phyloP scores from a whole-genome alignment of 2,113 vertebrate genomes.

The Calypte anna region DNA sequence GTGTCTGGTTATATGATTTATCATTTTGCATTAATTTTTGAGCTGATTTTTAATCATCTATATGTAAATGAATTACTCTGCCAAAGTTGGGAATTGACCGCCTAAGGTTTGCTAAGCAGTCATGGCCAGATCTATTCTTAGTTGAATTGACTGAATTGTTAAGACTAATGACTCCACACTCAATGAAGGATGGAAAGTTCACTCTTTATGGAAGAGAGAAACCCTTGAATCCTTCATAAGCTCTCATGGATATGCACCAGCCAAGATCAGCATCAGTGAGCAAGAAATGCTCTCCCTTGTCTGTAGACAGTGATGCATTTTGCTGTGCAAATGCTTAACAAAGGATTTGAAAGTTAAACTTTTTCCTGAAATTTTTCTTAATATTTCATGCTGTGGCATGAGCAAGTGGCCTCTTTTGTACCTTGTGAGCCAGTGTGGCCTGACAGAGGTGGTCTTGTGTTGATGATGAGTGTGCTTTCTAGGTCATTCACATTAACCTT shows the following conservation, averaged over 20 bases:
- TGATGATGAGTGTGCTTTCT: not conserved
- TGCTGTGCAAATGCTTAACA: not conserved
- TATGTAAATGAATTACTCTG: not conserved
- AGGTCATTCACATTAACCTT: not conserved
- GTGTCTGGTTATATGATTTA: not conserved
- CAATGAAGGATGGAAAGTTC: not conserved
- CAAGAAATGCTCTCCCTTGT: not conserved
- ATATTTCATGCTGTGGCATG: not conserved
- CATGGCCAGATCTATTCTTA: not conserved
- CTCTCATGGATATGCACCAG: not conserved
- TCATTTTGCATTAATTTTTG: not conserved
- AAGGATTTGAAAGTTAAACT: not conserved
- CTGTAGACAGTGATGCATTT: not conserved
- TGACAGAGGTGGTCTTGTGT: constrained; percentile 18
- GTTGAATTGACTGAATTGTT: not conserved
- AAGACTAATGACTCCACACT: not conserved
- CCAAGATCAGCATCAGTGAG: not conserved
- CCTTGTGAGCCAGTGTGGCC: not conserved
- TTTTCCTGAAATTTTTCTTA: not conserved
- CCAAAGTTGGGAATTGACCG: not conserved
- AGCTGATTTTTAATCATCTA: not conserved
- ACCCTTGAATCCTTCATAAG: not conserved
- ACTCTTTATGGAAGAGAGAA: not conserved
- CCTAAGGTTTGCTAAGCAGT: not conserved
- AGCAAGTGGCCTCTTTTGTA: not conserved